Evolutionary conservation across 1,140 invertebrate genomes (phyloP), one percentile per base, ranked within the genome.

Genomic region (Eufriesea mexicana): DNA sequence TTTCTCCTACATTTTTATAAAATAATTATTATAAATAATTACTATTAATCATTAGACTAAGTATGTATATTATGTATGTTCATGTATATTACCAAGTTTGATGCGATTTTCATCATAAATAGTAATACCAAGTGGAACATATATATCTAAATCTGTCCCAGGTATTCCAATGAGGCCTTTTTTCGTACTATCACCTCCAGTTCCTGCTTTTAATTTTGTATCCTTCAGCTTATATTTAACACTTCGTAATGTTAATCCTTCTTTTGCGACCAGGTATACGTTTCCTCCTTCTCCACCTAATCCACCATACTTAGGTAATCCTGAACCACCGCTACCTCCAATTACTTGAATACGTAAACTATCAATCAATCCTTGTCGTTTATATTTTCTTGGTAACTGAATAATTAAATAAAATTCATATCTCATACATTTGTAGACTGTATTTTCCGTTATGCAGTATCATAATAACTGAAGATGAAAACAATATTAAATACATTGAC

Each of bases 201-300:
- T 91, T 25, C 94, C 95, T 20, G 96, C 98, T 2, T 82, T 82
- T 67, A 97, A 93, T 25, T 95, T 94, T 93, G 96, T 96, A 1
- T 92, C 92, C 68, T 95, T 94, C 89, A 95, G 92, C 83, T 93
- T 93, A 71, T 91, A 92, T 23, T 93, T 90, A 14, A 98, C 93
- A 49, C 94, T 94, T 55, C 94, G 93, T 7, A 98, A 92, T 59
- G 94, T 95, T 5, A 96, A 87, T 16, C 93, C 92, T 89, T 97
- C 96, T 83, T 96, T 96, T 0, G 96, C 97, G 55, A 96, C 91
- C 25, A 97, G 94, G 90, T 96, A 96, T 20, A 99, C 96, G 94
- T 97, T 96, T 23, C 98, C 98, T 25, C 98, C 98, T 92, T 96
- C 95, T 0, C 98, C 98, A 42, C 98, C 98, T 16, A 97, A 91